These are phyloP conservation scores for Thamnaconus septentrionalis DNA, from an alignment of 2,113 vertebrate genomes.

Conservation along the genomic window DNA sequence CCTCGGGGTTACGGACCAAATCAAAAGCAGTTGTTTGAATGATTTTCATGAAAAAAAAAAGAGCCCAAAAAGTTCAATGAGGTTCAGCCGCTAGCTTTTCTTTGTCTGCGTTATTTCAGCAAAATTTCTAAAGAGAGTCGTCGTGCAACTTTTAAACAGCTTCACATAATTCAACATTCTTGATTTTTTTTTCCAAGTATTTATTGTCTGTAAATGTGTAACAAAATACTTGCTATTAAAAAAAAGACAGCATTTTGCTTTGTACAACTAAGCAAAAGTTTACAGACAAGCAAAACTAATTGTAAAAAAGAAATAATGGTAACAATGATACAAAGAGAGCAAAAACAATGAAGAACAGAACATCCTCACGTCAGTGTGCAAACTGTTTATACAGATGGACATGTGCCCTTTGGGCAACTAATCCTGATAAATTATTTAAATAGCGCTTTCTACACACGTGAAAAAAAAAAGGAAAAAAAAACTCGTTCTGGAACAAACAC, in stretches of 20 bases:
- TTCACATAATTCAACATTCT: too few relatives aligned
- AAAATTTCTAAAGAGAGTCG: background rate
- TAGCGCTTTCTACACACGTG: conserved; percentile 88
- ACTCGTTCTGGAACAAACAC: background rate
- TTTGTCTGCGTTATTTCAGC: background rate
- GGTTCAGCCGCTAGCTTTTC: conserved; percentile 1
- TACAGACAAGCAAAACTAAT: conserved; percentile 88
- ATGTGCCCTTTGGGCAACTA: conserved; percentile 83
- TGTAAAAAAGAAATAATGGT: conserved; percentile 80
- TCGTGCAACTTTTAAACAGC: background rate
- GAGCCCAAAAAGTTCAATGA: background rate
- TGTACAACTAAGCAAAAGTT: conserved; percentile 90
- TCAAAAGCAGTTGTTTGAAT: background rate
- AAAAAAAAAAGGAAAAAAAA: too few relatives aligned
- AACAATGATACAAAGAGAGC: conserved; percentile 74
- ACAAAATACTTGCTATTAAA: conserved; percentile 78
- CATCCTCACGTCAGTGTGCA: conserved; percentile 97
- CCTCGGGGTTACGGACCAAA: background rate
- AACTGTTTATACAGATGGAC: conserved; percentile 98
- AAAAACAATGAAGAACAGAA: conserved; percentile 75
- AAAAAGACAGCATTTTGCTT: conserved; percentile 76
- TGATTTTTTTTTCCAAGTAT: conserved; percentile 66
- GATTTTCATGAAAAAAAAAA: background rate
- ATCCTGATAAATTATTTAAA: conserved; percentile 99
- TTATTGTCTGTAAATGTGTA: conserved; percentile 78